These are phyloP conservation scores for Nanorana parkeri DNA, from an alignment of 2,113 vertebrate genomes.

Conservation along the genomic window DNA sequence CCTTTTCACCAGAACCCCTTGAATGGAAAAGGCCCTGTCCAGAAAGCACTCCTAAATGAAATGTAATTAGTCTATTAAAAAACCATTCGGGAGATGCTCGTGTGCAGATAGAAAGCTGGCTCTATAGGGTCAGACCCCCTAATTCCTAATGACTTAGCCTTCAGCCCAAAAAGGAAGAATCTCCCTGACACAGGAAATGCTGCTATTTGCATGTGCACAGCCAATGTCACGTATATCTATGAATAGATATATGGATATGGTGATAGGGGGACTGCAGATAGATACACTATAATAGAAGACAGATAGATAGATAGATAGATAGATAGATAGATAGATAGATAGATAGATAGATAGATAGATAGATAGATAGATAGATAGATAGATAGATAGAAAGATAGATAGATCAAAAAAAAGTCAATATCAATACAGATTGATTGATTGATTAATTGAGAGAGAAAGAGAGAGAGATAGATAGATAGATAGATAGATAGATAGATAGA, in stretches of 20 bases:
- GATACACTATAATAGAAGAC: background rate
- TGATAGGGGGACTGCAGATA: background rate
- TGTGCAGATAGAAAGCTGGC: slow-evolving; percentile 47
- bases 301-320: slow-evolving; percentile 52
- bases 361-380: slow-evolving; percentile 42
- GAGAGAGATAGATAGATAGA: slow-evolving; percentile 42
- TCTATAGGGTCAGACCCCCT: slow-evolving; percentile 58
- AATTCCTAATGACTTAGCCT: background rate
- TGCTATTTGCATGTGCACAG: background rate
- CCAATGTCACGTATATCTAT: background rate
- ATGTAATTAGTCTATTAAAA: slow-evolving; percentile 74
- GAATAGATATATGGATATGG: background rate
- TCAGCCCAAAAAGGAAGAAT: background rate
- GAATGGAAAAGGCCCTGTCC: background rate
- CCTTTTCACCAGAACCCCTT: background rate
- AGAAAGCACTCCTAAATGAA: slow-evolving; percentile 27
- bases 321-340: slow-evolving; percentile 40
- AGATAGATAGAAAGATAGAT: slow-evolving; percentile 12
- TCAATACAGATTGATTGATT: no score
- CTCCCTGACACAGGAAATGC: background rate
- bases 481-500: slow-evolving; percentile 51
- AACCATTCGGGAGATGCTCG: slow-evolving; percentile 62
- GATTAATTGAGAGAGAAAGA: slow-evolving; percentile 17
- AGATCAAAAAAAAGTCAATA: background rate
- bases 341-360: slow-evolving; percentile 46